phyloP scores from a whole-genome alignment of 2,888 invertebrate genomes.

The Acanthacorydalis orientalis region DNA sequence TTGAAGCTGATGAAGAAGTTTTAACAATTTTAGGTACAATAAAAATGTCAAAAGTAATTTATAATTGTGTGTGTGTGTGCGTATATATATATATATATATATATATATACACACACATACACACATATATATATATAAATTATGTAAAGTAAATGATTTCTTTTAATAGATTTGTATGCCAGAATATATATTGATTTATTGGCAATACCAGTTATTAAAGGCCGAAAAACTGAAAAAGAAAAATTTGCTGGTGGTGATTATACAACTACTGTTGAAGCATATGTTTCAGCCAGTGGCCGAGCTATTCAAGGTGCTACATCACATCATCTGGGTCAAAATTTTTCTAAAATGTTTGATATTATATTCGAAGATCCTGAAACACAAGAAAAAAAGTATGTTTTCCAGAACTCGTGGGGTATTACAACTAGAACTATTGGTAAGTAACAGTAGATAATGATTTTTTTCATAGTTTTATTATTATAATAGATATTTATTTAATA shows the following conservation, averaged over 20 bases:
- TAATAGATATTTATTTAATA: not conserved
- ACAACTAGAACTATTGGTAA: conserved; percentile 89
- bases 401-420: conserved; percentile 97
- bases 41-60: not conserved
- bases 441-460: conserved; percentile 7
- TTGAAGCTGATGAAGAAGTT: conserved; percentile 85
- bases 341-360: conserved; percentile 98
- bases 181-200: conserved; percentile 76
- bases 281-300: conserved; percentile 81
- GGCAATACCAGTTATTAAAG: conserved; percentile 91
- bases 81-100: too few species aligned
- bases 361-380: conserved; percentile 86
- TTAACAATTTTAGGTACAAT: conserved; percentile 44
- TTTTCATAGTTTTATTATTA: not conserved
- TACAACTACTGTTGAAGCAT: conserved; percentile 94
- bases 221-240: conserved; percentile 95
- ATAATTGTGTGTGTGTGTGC: not conserved
- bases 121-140: conserved; percentile 5
- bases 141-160: not conserved
- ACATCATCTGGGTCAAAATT: conserved; percentile 97
- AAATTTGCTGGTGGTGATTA: conserved; percentile 98
- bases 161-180: conserved; percentile 62
- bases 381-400: conserved; percentile 73
- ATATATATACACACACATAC: too few species aligned
- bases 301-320: conserved; percentile 95